Evolutionary conservation across 2,888 invertebrate genomes (phyloP).

Genomic region (Harpagoxenus sublaevis): DNA sequence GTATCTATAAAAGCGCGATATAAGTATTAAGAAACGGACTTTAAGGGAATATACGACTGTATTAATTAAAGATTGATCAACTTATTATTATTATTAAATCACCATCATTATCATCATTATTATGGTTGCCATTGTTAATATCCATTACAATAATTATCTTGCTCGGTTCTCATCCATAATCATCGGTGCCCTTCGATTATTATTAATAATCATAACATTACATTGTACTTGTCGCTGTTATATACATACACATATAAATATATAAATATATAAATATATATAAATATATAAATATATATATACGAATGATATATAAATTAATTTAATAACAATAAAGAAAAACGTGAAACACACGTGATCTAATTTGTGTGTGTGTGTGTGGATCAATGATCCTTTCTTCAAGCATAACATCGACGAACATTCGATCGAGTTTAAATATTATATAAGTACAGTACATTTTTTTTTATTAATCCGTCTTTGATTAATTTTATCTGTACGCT

Average conservation of each 20-base stretch:
- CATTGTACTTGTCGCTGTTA: slow-evolving; percentile 85
- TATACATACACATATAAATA: slow-evolving; percentile 83
- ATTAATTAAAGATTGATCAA: slow-evolving; percentile 66
- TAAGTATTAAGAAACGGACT: slow-evolving; percentile 74
- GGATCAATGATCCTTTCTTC: slow-evolving; percentile 27
- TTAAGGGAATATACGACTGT: slow-evolving; percentile 79
- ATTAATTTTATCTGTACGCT: background rate
- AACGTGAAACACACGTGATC: slow-evolving; percentile 75
- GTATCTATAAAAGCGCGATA: slow-evolving; percentile 81
- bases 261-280: slow-evolving; percentile 61
- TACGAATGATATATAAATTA: slow-evolving; percentile 79
- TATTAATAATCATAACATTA: slow-evolving; percentile 84
- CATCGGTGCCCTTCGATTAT: slow-evolving; percentile 83
- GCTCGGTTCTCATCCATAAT: slow-evolving; percentile 80
- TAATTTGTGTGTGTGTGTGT: slow-evolving; percentile 16
- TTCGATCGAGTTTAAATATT: background rate
- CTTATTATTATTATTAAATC: slow-evolving; percentile 65
- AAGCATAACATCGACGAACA: background rate
- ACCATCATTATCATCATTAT: slow-evolving; percentile 33
- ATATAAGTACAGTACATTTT: background rate
- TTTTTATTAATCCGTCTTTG: background rate
- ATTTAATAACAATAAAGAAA: slow-evolving; percentile 85
- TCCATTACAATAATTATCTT: slow-evolving; percentile 77
- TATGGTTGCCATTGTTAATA: slow-evolving; percentile 51
- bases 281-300: slow-evolving; percentile 65